Evolutionary conservation across 2,113 vertebrate species (phyloP).

Genomic region (Indicator indicator): DNA sequence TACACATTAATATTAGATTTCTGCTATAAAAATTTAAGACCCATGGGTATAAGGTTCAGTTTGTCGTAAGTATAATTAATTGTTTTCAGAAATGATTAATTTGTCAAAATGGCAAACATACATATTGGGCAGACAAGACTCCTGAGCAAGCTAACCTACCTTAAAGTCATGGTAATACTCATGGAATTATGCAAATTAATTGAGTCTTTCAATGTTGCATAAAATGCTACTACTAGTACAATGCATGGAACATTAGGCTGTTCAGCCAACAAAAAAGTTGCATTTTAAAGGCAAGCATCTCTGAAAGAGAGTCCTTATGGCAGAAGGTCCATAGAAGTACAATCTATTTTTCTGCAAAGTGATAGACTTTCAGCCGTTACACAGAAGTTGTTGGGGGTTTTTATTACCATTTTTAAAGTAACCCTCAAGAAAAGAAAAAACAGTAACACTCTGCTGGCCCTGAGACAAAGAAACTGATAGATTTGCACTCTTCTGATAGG

Average conservation of each 20-base stretch:
- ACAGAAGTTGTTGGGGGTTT: slow-evolving; percentile 63
- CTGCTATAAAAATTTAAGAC: slow-evolving; percentile 85
- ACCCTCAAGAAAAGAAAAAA: slow-evolving; percentile 58
- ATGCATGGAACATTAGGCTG: slow-evolving; percentile 99
- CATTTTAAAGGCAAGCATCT: slow-evolving; percentile 85
- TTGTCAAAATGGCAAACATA: slow-evolving; percentile 87
- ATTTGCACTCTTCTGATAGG: slow-evolving; percentile 28
- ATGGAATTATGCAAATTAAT: slow-evolving; percentile 99
- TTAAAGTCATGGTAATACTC: slow-evolving; percentile 93
- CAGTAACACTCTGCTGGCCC: slow-evolving; percentile 27
- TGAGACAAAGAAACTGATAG: slow-evolving; percentile 50
- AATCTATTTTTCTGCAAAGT: slow-evolving; percentile 83
- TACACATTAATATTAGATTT: slow-evolving; percentile 89
- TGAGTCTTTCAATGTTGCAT: slow-evolving; percentile 99
- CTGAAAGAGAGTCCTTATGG: slow-evolving; percentile 85
- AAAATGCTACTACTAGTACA: slow-evolving; percentile 96
- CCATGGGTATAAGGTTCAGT: slow-evolving; percentile 89
- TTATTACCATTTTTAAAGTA: slow-evolving; percentile 75
- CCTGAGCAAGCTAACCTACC: slow-evolving; percentile 87
- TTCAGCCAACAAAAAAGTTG: slow-evolving; percentile 94
- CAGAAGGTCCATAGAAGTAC: slow-evolving; percentile 82
- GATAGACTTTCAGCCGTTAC: slow-evolving; percentile 74
- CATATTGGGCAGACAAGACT: slow-evolving; percentile 82
- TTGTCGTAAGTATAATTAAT: slow-evolving; percentile 99
- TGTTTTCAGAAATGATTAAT: slow-evolving; percentile 96